These are phyloP conservation scores for Monopterus albus DNA, from an alignment of 2,113 vertebrate species.

Conservation along the genomic window DNA sequence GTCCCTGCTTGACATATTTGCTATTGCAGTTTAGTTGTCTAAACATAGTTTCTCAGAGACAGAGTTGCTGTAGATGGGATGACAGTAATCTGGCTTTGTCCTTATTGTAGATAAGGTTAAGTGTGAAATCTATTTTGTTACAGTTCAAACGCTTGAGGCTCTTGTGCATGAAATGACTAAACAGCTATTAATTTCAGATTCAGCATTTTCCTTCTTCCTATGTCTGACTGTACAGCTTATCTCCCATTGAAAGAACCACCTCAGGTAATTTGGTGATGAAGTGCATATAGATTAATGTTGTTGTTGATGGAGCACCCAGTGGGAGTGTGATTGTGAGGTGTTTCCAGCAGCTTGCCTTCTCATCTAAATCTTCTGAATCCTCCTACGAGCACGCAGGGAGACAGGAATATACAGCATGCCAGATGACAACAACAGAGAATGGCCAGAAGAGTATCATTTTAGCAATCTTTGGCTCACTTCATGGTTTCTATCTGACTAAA, in stretches of 20 bases:
- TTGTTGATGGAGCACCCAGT: conserved; percentile 70
- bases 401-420: conserved; percentile 58
- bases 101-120: not conserved
- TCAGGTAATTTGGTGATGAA: conserved; percentile 63
- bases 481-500: conserved; percentile 21
- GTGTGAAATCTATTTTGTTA: not conserved
- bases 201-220: conserved; percentile 24
- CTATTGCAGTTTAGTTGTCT: no score
- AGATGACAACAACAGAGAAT: conserved; percentile 71
- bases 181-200: conserved; percentile 27
- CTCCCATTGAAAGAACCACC: conserved; percentile 56
- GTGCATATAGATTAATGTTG: conserved; percentile 67
- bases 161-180: conserved; percentile 3
- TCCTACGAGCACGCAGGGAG: conserved; percentile 66
- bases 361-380: conserved; percentile 72
- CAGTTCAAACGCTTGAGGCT: not conserved
- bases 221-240: conserved; percentile 12
- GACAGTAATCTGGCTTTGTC: not conserved
- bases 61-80: no score
- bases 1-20: no score
- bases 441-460: conserved; percentile 57
- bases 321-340: conserved; percentile 73
- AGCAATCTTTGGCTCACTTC: conserved; percentile 65
- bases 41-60: no score
- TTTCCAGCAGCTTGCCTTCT: conserved; percentile 69